A percentile compares a stretch with the other conserved stretches of the same genome.
phyloP scores from a whole-genome alignment of 1,140 invertebrate species.

The Uloborus diversus region DNA sequence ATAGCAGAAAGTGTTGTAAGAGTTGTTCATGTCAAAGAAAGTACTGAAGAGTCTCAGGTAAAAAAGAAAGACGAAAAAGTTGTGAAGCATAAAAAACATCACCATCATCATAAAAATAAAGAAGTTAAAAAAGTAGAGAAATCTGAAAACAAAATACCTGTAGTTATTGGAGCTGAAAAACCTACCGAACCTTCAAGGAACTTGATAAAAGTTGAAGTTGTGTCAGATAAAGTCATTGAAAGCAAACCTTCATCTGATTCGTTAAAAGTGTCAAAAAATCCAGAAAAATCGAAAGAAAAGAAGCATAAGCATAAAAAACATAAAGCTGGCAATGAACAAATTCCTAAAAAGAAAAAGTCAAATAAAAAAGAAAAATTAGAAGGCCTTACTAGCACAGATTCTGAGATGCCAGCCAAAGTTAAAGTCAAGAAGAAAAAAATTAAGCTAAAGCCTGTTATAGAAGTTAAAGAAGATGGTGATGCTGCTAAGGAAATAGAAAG shows the following conservation, averaged over 20 bases:
- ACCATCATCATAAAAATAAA: conserved; percentile 49
- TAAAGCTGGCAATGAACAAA: conserved; percentile 59
- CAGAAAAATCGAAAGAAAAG: conserved; percentile 62
- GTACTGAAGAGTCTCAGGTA: conserved; percentile 33
- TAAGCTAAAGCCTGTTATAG: conserved; percentile 32
- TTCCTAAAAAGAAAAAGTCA: conserved; percentile 64
- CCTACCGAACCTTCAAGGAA: conserved; percentile 18
- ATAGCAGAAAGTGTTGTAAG: conserved; percentile 12
- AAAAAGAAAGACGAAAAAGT: conserved; percentile 54
- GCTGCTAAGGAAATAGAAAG: background rate
- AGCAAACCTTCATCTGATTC: background rate
- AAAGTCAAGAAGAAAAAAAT: conserved; percentile 58
- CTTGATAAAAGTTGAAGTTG: background rate
- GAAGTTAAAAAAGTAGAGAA: conserved; percentile 11
- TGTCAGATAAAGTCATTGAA: background rate
- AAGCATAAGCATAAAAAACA: conserved; percentile 62
- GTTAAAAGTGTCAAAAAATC: conserved; percentile 76
- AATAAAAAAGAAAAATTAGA: conserved; percentile 63
- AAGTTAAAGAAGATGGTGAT: background rate
- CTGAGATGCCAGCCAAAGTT: conserved; percentile 59
- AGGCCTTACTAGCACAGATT: conserved; percentile 34
- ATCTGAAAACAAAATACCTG: conserved; percentile 21
- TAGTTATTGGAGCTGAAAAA: background rate
- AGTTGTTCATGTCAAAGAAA: conserved; percentile 58
- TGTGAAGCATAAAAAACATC: conserved; percentile 50